Base-by-base conservation (phyloP, 2,888 invertebrate genomes). In the Drosophila multiciliata region DNA sequence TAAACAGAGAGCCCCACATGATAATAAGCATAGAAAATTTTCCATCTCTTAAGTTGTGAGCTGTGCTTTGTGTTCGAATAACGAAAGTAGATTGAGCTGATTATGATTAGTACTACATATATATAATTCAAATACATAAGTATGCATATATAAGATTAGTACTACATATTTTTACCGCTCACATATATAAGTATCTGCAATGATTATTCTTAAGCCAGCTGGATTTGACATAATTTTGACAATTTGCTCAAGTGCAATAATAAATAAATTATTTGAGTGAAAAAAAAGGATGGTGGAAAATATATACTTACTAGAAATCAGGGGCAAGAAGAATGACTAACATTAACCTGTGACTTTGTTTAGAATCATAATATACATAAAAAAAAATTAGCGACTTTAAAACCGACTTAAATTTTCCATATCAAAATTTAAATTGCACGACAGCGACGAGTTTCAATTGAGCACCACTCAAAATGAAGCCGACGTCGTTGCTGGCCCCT, bases 361-460 rank as follows among this genome's bases (percentile, higher is more conserved):
- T 60, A 52, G 55, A 49, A 57, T 38, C 20, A 4, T 52, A 40
- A 40, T 64, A 26, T 33, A 33, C 35, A 61, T 48, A 54, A 50
- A 36, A 33, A 54, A 26, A 52, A 45, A 45, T 17, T 23, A 55
- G 45, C 53, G 50, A 66, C 64, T 78, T 61, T 66, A 70, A 53
- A 67, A 62, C 42, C 50, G 48, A 60, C 48, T 63, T 67, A 64
- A 73, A 80, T 63, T 69, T 66, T 65, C 54, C 77, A 68, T 64
- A 70, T 62, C 64, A 65, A 76, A 80, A 77, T 79, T 79, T 80
- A 73, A 79, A 70, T 73, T 77, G 66, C 64, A 63, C 50, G 52
- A 58, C 64, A 42, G 73, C 73, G 73, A 86, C 76, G 73, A 86
- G 71, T 79, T 82, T 84, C 89, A 85, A 85, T 85, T 85, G 85